Conservation (phyloP, 2,113 vertebrate species). For the Odontesthes bonariensis region DNA sequence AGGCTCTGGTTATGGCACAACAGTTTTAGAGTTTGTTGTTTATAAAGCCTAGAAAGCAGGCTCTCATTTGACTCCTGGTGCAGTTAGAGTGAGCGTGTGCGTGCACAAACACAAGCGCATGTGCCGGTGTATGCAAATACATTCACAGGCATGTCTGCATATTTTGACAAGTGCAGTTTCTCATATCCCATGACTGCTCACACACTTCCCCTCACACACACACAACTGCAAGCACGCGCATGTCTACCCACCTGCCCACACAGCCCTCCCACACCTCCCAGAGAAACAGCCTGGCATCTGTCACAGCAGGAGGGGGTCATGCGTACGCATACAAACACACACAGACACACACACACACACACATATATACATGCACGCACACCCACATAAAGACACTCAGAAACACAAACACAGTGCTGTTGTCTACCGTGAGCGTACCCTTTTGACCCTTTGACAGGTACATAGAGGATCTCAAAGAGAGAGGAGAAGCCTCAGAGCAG, state of each 20-base stretch:
- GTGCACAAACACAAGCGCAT: constrained; percentile 38
- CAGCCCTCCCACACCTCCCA: constrained; percentile 66
- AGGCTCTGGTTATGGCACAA: constrained; percentile 43
- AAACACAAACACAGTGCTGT: constrained; percentile 65
- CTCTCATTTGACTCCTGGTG: constrained; percentile 50
- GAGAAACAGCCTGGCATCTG: constrained; percentile 78
- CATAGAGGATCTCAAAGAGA: constrained; percentile 76
- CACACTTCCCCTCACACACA: constrained; percentile 51
- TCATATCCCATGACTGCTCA: constrained; percentile 43
- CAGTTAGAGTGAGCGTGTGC: constrained; percentile 19
- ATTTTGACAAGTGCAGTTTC: constrained; percentile 65
- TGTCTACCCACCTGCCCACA: constrained; percentile 66
- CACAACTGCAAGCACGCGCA: constrained; percentile 43
- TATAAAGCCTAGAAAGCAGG: constrained; percentile 22
- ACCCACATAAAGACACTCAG: constrained; percentile 40
- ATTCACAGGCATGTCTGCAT: constrained; percentile 58
- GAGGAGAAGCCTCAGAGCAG: constrained; percentile 75
- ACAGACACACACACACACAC: constrained; percentile 42
- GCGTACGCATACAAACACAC: constrained; percentile 31
- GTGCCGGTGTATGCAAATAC: constrained; percentile 63
- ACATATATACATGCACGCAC: constrained; percentile 38
- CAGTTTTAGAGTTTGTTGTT: constrained; percentile 49
- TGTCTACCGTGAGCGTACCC: constrained; percentile 67
- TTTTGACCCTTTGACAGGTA: constrained; percentile 84
- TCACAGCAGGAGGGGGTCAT: constrained; percentile 62